Evolutionary conservation across 2,888 invertebrate species (phyloP).

Genomic region (Tuberolachnus salignus): DNA sequence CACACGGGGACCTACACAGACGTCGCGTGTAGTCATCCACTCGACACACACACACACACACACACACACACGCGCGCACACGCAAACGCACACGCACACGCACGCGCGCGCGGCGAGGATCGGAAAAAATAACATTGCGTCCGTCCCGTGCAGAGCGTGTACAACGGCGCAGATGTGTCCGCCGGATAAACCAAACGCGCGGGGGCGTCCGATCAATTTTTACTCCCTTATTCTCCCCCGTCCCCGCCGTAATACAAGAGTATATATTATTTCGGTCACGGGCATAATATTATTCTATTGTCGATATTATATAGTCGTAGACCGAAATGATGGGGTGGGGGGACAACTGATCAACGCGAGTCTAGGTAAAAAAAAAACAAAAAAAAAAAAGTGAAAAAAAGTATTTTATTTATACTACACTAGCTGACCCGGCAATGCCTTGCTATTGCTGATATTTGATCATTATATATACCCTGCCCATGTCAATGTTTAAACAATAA

Average conservation of each 20-base stretch:
- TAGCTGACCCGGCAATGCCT: no score
- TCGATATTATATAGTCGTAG: not conserved
- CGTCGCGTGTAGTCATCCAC: conserved; percentile 17
- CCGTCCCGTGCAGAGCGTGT: conserved; percentile 36
- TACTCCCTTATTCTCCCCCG: not conserved
- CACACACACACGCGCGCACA: not conserved
- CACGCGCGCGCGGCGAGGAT: conserved; percentile 1
- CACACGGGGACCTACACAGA: not conserved
- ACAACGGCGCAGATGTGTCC: conserved; percentile 40
- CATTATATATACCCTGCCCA: no score
- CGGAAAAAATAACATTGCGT: conserved; percentile 45
- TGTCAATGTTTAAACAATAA: no score
- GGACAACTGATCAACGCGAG: no score
- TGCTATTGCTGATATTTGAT: no score
- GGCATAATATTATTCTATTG: not conserved
- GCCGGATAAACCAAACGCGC: conserved; percentile 18
- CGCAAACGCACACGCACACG: not conserved
- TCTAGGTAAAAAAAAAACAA: no score
- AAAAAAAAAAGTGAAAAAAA: no score
- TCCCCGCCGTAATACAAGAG: not conserved
- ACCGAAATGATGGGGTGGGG: no score
- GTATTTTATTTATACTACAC: no score
- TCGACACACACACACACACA: conserved; percentile 23
- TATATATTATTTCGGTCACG: not conserved
- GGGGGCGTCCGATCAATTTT: conserved; percentile 32